Evolutionary conservation across 2,888 invertebrate genomes (phyloP), one percentile per base, ranked within the genome.

Genomic region (Papilio protenor): DNA sequence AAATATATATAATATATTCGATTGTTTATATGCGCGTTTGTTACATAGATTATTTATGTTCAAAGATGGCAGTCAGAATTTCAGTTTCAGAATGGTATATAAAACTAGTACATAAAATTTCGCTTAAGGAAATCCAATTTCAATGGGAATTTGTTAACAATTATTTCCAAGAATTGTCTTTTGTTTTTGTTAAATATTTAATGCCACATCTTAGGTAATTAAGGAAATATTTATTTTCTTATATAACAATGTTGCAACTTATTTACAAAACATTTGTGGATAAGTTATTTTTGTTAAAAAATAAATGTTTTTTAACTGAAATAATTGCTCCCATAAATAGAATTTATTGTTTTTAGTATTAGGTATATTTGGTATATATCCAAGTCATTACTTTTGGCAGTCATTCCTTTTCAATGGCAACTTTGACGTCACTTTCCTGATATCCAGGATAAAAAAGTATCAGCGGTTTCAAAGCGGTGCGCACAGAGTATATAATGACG

Each of bases 31-130:
- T 47, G 8, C 71, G 49, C 27, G 49, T 71, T 71, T 49, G 27
- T 71, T 55, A 55, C 52, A 72, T 33, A 72, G 55, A 72, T 55
- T 55, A 52, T 23, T 23, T 71, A 71, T 27, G 27, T 71, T 71
- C 55, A 72, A 55, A 72, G 72, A 55, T 55, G 72, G 52, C 71
- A 55, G 27, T 55, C 72, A 8, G 12, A 49, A 33, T 33, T 72
- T 55, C 55, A 52, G 55, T 55, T 69, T 40, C 40, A 40, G 40
- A 40, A 69, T 21, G 45, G 45, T 55, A 18, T 55, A 27, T 55
- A 72, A 18, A 52, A n/a, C n/a, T 72, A 72, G 33, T 55, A 55
- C 11, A 55, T 55, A 72, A n/a, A 55, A 55, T 45, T 64, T 69
- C 1, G 11, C 12, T 45, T 40, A 69, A 69, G 3, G 45, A 45